Base-by-base conservation (phyloP, 2,113 vertebrate genomes). In the Rafetus swinhoei region DNA sequence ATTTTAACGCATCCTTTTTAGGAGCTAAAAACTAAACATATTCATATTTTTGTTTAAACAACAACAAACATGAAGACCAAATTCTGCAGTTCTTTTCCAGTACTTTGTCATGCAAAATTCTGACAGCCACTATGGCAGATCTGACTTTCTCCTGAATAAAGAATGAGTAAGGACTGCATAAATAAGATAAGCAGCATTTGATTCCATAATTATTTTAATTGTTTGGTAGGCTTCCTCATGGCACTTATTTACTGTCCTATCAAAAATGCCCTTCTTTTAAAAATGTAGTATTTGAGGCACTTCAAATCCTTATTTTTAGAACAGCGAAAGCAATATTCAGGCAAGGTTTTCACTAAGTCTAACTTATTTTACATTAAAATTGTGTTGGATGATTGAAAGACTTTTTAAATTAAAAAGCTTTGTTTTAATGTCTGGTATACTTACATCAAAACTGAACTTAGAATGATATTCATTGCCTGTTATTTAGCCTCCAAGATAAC, bases 361-460 rank as follows among this genome's bases (percentile, higher is more conserved):
- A 13, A 12, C 52, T 35, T 69, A 93, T 83, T 89, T 35, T 60
- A 45, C 69, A 6, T 60, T 81, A 35, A n/a, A 22, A 6, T 76
- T 80, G 39, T 56, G 72, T 1, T 76, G 25, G 90, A 93, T 76
- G 81, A 56, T 35, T 54, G 22, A 14, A 91, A 39, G 15, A 53
- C 56, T 59, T 84, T 83, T 85, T 76, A 84, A 9, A 45, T 2
- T 91, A 55, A 0, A 39, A 24, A 35, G 14, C 8, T 69, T 69
- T 69, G 32, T 35, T 69, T 69, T 35, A n/a, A 27, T 55, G 8
- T 10, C 12, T 95, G n/a, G 25, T 96, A 88, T 88, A 56, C 24
- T 93, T 96, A 45, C 81, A 29, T 77, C n/a, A 85, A 85, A 55
- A 62, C 72, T 79, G 55, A 65, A 27, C 56, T 95, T 54, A 45